Base-by-base conservation (phyloP, 2,888 invertebrate genomes). In the Hypomecis punctinalis region DNA sequence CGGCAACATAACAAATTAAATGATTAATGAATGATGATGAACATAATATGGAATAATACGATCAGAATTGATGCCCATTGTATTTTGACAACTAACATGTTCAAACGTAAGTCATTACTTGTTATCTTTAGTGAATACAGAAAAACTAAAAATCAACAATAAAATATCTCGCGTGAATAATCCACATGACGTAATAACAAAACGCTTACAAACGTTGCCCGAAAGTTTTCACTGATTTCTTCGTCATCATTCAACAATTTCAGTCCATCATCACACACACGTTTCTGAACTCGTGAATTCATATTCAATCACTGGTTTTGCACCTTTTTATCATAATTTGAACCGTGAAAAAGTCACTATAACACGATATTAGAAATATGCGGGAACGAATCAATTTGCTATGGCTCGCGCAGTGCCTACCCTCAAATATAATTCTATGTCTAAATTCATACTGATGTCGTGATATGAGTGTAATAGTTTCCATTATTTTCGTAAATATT, bases 261-360 rank as follows among this genome's bases (percentile, higher is more conserved):
- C 53, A 49, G 55, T 56, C 52, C 66, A 58, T 72, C 67, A 49
- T 68, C 68, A 68, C 57, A 56, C 56, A 70, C 65, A 60, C 68
- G 70, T 67, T 52, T 61, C 46, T 67, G 64, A 57, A 69, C 63
- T 56, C 65, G 63, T 49, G 58, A 64, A 56, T 72, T 67, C 71
- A 70, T 61, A 45, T 51, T 63, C 42, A 70, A 68, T 49, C 13
- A 57, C 45, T 60, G 57, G 51, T 58, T 67, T 69, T 71, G 59
- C 68, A 65, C 51, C 7, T 56, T 61, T 63, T 51, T 46, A 42
- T 42, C 48, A 56, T 39, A 58, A 55, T 40, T 33, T 35, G 9
- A 63, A 36, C 62, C 63, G 54, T 37, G 54, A 45, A 47, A 8
- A 53, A 58, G 45, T 47, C 8, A 33, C 35, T 23, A 23, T 5